Percentiles rank a stretch among this genome's conserved stretches.
Evolutionary conservation across 2,113 vertebrate species (phyloP).

Genomic region (Gymnorhina tibicen): DNA sequence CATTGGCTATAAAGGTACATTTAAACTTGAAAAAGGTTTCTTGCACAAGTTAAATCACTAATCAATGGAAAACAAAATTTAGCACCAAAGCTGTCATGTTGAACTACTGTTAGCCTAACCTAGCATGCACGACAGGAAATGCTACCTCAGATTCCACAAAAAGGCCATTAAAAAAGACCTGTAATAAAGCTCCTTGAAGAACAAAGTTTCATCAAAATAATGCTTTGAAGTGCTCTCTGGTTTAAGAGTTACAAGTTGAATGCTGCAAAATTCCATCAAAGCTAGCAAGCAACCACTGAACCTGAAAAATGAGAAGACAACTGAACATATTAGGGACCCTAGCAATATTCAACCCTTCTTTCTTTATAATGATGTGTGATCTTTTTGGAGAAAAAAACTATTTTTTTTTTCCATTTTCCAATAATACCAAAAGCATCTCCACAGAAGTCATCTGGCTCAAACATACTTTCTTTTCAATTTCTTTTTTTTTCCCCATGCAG

Average conservation of each 20-base stretch:
- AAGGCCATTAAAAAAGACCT: background rate
- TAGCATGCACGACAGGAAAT: background rate
- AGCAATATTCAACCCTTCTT: background rate
- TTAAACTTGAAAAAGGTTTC: background rate
- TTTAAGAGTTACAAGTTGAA: background rate
- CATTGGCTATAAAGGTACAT: background rate
- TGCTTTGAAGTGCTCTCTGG: background rate
- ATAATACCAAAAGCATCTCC: background rate
- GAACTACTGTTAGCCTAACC: background rate
- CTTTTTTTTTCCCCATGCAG: background rate
- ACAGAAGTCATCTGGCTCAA: background rate
- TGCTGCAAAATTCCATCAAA: background rate
- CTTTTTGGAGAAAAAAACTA: background rate
- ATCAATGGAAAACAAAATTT: background rate
- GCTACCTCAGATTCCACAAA: background rate
- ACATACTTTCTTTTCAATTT: background rate
- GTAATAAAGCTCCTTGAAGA: background rate
- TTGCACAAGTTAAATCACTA: background rate
- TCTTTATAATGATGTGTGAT: background rate
- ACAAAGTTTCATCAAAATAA: background rate
- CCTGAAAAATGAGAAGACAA: background rate
- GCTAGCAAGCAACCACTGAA: background rate
- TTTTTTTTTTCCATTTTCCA: background rate
- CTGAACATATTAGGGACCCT: background rate
- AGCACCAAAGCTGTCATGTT: background rate